Base-by-base conservation (phyloP, 2,113 vertebrate species). In the Craseonycteris thonglongyai region DNA sequence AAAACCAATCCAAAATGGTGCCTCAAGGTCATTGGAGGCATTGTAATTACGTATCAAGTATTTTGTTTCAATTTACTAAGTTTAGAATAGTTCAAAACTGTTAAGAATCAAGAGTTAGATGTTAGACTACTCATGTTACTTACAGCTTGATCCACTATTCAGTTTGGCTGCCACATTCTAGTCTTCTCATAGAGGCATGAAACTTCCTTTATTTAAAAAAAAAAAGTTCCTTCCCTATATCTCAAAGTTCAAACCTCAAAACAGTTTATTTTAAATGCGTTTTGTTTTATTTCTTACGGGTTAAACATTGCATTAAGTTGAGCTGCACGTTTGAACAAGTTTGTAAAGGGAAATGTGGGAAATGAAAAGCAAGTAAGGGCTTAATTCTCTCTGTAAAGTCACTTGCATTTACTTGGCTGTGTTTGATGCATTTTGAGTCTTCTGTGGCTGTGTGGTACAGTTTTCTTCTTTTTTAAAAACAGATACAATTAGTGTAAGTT, bases 1-100 rank as follows among this genome's bases (percentile, higher is more conserved):
- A 97, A 95, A 97, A 95, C 38, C 75, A 95, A 96, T 54, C 86
- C 45, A 91, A 97, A 97, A 90, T 75, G 26, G 92, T 30, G 87
- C 68, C 93, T 95, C 42, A 72, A 68, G 89, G 72, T 92, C 54
- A 71, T n/a, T 38, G 12, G 58, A 90, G 58, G 68, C 40, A 49
- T 56, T 78, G 6, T 71, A 86, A 92, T 89, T 93, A 74, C 85
- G 93, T 81, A 61, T 33, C 42, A 86, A 19, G 35, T 78, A 40
- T 92, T 90, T 90, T 56, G n/a, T 95, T 75, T 79, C 63, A 81
- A 15, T 85, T 97, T 51, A 68, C 14, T 59, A 78, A 93, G 63
- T 58, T 90, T 54, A 59, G 47, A 92, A 54, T 93, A 79, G 11
- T 38, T 91, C 59, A 58, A 35, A 91, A 42, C 35, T 86, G n/a